Evolutionary conservation across 1,140 invertebrate species (phyloP), one percentile per base, ranked within the genome.

Genomic region (Pseudomyrmex cubaensis): DNA sequence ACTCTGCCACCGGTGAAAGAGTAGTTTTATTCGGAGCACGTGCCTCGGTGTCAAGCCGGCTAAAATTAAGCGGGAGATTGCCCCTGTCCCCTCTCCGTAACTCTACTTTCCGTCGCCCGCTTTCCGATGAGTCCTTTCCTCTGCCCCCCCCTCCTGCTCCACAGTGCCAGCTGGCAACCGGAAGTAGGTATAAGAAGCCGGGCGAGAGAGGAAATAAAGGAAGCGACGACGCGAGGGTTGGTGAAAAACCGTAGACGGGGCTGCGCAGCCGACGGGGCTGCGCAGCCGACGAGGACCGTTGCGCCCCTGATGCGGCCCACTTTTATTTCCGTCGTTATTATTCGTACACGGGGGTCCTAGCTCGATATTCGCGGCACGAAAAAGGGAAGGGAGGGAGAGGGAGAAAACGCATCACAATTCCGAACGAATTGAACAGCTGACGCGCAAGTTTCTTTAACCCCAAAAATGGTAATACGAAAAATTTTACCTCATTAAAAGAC

Each of bases 161-260:
- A 69, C 82, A 63, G 85, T 59, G 87, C 86, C 92, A 92, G 93
- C 91, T 93, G 93, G 88, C 90, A 87, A 90, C 92, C 91, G 93
- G 93, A 93, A 94, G 90, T 91, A 84, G 70, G 78, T 78, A 74
- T 82, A 87, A 88, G 89, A 83, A 82, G 63, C 57, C 67, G 87
- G 70, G 84, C 75, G 74, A 89, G 74, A 89, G 74, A 89, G 86
- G 86, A 91, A 91, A 92, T 90, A 90, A 92, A 92, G 86, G 86
- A 89, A 59, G 86, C 70, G 59, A 50, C 77, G 17, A 73, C 66
- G 35, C 35, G 84, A 90, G 86, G 90, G 86, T 76, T 85, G 85
- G 64, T 83, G 66, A 70, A 80, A 92, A 89, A 78, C 82, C 76
- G 56, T 52, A 86, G 61, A 77, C 52, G 50, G 9, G 54, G 72